These are phyloP conservation scores for Brachyistius frenatus DNA, from an alignment of 2,113 vertebrate species.

Conservation along the genomic window DNA sequence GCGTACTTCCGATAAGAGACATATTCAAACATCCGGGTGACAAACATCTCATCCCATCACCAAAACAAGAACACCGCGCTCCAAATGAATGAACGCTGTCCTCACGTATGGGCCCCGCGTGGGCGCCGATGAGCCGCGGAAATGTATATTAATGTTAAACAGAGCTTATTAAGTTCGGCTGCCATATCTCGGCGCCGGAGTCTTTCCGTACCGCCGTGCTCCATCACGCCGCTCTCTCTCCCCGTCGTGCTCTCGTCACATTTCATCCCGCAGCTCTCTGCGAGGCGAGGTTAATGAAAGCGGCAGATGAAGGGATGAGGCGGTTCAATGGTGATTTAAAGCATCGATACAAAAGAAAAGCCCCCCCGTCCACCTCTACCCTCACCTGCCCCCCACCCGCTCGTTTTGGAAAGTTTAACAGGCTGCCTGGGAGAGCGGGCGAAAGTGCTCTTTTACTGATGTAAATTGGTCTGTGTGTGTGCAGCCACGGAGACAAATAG, in stretches of 20 bases:
- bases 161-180: constrained; percentile 18
- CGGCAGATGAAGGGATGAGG: constrained; percentile 27
- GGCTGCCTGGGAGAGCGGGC: too few relatives aligned
- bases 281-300: neutral
- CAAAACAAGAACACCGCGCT: too few relatives aligned
- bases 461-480: neutral
- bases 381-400: too few relatives aligned
- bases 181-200: neutral
- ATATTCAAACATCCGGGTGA: too few relatives aligned
- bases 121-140: neutral
- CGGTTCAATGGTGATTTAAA: constrained; percentile 17
- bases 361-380: too few relatives aligned
- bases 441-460: neutral
- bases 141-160: constrained; percentile 33
- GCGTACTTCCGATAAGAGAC: too few relatives aligned
- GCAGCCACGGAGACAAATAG: neutral
- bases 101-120: neutral
- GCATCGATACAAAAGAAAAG: neutral
- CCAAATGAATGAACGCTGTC: too few relatives aligned
- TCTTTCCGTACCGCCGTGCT: neutral
- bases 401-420: too few relatives aligned
- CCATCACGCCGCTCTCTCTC: neutral
- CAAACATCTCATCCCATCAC: too few relatives aligned
- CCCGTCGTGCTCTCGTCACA: neutral
- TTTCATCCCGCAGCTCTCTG: neutral